phyloP scores from a whole-genome alignment of 2,797 vertebrate genomes.

The Silurus lanzhouensis region DNA sequence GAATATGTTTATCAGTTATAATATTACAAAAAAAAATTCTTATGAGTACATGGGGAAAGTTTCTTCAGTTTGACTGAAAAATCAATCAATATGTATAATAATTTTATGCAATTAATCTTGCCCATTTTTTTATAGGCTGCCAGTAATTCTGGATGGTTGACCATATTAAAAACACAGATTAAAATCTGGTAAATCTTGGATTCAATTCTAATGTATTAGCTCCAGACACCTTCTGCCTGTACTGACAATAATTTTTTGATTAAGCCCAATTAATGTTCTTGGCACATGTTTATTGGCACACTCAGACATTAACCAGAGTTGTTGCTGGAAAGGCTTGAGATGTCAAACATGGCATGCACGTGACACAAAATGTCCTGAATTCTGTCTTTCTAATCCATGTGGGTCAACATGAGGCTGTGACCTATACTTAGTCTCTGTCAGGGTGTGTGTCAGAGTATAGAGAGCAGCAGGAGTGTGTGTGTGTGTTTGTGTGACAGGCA shows the following conservation, averaged over 20 bases:
- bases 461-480: not conserved
- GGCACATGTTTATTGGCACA: not conserved
- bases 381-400: not conserved
- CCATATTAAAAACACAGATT: not conserved
- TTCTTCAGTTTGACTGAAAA: not conserved
- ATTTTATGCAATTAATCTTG: not conserved
- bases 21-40: not conserved
- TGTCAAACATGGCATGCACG: not conserved
- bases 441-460: constrained; percentile 1
- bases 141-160: not conserved
- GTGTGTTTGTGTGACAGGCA: constrained; percentile 16
- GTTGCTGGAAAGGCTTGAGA: not conserved
- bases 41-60: not conserved
- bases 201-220: not conserved
- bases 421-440: constrained; percentile 40
- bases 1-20: not conserved
- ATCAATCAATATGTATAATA: not conserved
- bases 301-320: not conserved
- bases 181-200: not conserved
- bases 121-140: not conserved
- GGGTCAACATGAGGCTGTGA: not conserved
- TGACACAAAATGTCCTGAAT: constrained; percentile 1
- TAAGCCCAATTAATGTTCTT: not conserved
- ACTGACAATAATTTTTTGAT: constrained; percentile 1
- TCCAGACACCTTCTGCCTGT: not conserved